These are phyloP conservation scores for Hiodon alosoides DNA, from an alignment of 2,113 vertebrate genomes.

Conservation along the genomic window DNA sequence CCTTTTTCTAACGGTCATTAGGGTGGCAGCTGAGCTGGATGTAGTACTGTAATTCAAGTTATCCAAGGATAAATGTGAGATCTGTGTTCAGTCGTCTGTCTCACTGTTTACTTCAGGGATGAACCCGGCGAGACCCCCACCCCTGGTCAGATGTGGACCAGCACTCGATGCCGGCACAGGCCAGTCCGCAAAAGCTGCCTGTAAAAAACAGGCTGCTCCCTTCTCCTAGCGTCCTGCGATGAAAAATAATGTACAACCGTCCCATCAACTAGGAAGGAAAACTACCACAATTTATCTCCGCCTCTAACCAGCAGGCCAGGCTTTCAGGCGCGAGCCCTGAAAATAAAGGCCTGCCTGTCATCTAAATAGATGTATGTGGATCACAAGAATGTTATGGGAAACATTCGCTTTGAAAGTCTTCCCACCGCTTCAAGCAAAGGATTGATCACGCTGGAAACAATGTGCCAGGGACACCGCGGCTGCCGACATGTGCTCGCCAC, in stretches of 20 bases:
- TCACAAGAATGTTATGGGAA: slow-evolving; percentile 73
- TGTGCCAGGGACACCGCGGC: slow-evolving; percentile 61
- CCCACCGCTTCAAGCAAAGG: slow-evolving; percentile 65
- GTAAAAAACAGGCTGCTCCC: too few relatives aligned
- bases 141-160: too few relatives aligned
- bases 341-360: slow-evolving; percentile 70
- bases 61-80: too few relatives aligned
- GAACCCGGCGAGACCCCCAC: too few relatives aligned
- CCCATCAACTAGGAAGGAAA: slow-evolving; percentile 62
- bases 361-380: slow-evolving; percentile 69
- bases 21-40: too few relatives aligned
- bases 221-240: slow-evolving; percentile 41
- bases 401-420: slow-evolving; percentile 74
- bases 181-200: too few relatives aligned
- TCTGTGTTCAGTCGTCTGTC: too few relatives aligned
- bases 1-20: too few relatives aligned
- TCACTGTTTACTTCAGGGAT: too few relatives aligned
- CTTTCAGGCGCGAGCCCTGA: slow-evolving; percentile 57
- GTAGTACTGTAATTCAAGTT: too few relatives aligned
- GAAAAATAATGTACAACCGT: slow-evolving; percentile 54
- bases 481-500: slow-evolving; percentile 81
- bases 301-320: slow-evolving; percentile 62
- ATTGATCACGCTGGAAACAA: slow-evolving; percentile 64
- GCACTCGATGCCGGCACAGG: too few relatives aligned
- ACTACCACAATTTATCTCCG: slow-evolving; percentile 62